Evolutionary conservation across 2,888 invertebrate species (phyloP).

Genomic region (Scaptomyza cyrtandrae): DNA sequence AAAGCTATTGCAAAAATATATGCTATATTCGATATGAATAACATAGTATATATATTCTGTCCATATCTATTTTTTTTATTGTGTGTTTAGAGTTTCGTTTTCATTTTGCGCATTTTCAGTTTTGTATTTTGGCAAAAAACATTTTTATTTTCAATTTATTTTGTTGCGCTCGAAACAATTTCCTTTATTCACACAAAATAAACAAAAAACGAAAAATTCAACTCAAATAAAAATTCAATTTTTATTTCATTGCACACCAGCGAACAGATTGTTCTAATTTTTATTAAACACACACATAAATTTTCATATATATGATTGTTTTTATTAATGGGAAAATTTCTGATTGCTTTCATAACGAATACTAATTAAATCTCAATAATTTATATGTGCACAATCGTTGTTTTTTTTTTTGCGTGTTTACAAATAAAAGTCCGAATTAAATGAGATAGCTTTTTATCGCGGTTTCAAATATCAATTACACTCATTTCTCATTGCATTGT

Average conservation of each 20-base stretch:
- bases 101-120: conserved; percentile 32
- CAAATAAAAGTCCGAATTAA: neutral
- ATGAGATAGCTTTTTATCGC: conserved; percentile 19
- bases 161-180: conserved; percentile 40
- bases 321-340: conserved; percentile 14
- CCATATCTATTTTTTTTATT: conserved; percentile 20
- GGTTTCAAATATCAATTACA: conserved; percentile 48
- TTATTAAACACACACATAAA: conserved; percentile 4
- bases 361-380: conserved; percentile 63
- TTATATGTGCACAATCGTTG: neutral
- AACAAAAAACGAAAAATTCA: conserved; percentile 18
- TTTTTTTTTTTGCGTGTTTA: neutral
- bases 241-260: conserved; percentile 44
- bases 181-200: conserved; percentile 53
- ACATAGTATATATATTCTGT: conserved; percentile 10
- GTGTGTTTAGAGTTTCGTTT: conserved; percentile 24
- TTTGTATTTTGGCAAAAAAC: conserved; percentile 33
- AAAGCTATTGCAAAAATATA: conserved; percentile 55
- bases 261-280: conserved; percentile 18
- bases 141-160: conserved; percentile 56
- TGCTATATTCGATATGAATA: conserved; percentile 7
- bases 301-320: neutral
- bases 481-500: conserved; percentile 54
- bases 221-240: conserved; percentile 55
- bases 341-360: conserved; percentile 43